phyloP scores from a whole-genome alignment of 1,140 invertebrate species.

The Antheraea mylitta region DNA sequence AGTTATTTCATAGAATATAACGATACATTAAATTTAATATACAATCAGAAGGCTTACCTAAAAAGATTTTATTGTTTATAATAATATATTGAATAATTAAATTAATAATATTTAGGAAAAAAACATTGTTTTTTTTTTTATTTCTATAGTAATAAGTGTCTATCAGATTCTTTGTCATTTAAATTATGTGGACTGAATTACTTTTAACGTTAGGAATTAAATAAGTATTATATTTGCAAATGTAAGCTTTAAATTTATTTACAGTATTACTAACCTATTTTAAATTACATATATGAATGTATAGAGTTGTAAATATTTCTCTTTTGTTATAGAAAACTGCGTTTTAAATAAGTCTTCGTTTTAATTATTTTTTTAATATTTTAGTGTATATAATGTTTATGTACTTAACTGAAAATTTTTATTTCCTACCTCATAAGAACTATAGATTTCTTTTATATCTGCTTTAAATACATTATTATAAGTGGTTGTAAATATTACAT shows the following conservation, averaged over 20 bases:
- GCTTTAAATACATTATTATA: slow-evolving; percentile 7
- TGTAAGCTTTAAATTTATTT: slow-evolving; percentile 74
- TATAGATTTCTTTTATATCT: slow-evolving; percentile 19
- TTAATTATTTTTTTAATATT: slow-evolving; percentile 36
- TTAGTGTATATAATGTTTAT: slow-evolving; percentile 5
- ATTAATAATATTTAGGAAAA: too few species aligned
- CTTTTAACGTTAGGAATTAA: slow-evolving; percentile 28
- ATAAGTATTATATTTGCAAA: slow-evolving; percentile 25
- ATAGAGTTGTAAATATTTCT: slow-evolving; percentile 65
- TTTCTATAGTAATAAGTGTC: background rate
- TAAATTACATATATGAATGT: slow-evolving; percentile 49
- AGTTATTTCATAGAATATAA: too few species aligned
- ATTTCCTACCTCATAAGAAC: slow-evolving; percentile 46
- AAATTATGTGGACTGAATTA: slow-evolving; percentile 35
- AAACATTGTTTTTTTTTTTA: too few species aligned
- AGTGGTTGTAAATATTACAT: slow-evolving; percentile 30
- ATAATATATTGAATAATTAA: too few species aligned
- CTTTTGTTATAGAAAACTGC: slow-evolving; percentile 14
- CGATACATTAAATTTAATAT: too few species aligned
- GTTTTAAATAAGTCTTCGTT: too few species aligned
- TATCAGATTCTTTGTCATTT: background rate
- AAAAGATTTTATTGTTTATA: too few species aligned
- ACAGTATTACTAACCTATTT: slow-evolving; percentile 76
- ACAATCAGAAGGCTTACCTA: too few species aligned
- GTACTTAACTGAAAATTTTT: slow-evolving; percentile 19